Conservation (phyloP, 2,888 invertebrate genomes). For the Falcaria lacertinaria region DNA sequence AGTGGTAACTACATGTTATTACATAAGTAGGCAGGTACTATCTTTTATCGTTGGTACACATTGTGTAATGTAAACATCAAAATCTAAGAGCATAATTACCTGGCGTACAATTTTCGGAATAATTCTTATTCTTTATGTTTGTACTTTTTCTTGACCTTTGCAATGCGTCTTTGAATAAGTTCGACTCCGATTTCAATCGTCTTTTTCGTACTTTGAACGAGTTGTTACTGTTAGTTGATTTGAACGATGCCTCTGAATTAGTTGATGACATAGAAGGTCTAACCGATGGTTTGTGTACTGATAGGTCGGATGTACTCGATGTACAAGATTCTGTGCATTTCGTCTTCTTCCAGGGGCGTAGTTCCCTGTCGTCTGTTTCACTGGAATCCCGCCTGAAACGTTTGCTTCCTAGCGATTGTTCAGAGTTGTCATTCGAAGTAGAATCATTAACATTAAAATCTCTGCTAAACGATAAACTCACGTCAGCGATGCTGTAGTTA, state of each 20-base stretch:
- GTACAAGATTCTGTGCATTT: slow-evolving; percentile 50
- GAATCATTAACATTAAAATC: slow-evolving; percentile 44
- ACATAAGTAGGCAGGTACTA: too few species aligned
- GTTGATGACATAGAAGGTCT: slow-evolving; percentile 42
- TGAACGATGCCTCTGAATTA: slow-evolving; percentile 61
- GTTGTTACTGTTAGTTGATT: slow-evolving; percentile 59
- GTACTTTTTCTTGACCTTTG: slow-evolving; percentile 48
- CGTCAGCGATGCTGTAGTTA: slow-evolving; percentile 39
- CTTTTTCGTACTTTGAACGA: slow-evolving; percentile 62
- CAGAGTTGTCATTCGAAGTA: slow-evolving; percentile 42
- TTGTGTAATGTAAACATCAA: neutral
- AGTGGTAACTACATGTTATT: too few species aligned
- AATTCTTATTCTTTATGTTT: slow-evolving; percentile 33
- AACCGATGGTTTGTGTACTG: slow-evolving; percentile 29
- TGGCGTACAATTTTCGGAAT: slow-evolving; percentile 37
- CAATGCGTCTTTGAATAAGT: slow-evolving; percentile 53
- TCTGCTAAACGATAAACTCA: slow-evolving; percentile 51
- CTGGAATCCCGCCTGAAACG: slow-evolving; percentile 49
- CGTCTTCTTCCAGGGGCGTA: slow-evolving; percentile 53
- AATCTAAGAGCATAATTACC: slow-evolving; percentile 28
- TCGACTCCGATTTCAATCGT: slow-evolving; percentile 56
- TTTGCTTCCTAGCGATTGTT: slow-evolving; percentile 41
- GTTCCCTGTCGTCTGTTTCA: slow-evolving; percentile 37
- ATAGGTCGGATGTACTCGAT: slow-evolving; percentile 46
- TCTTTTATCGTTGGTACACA: neutral